Percentiles rank a stretch among this genome's conserved stretches.
Evolutionary conservation across 1,140 invertebrate genomes (phyloP).

Genomic region (Thereuonema tuberculata): DNA sequence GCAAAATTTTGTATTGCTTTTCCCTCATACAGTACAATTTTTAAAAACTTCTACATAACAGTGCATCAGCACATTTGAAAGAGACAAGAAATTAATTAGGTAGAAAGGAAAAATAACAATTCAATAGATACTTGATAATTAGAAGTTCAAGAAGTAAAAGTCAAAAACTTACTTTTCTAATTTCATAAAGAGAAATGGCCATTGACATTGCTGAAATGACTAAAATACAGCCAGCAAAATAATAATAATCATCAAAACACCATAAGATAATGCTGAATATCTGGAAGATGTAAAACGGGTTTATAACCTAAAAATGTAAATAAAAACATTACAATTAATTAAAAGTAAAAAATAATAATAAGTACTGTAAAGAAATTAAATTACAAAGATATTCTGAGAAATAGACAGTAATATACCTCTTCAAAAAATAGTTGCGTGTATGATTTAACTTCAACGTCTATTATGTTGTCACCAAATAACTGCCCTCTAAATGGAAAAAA

Average conservation of each 20-base stretch:
- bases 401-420: slow-evolving; percentile 19
- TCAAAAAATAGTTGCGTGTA: slow-evolving; percentile 31
- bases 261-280: slow-evolving; percentile 41
- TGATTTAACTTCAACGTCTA: slow-evolving; percentile 40
- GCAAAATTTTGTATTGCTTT: slow-evolving; percentile 27
- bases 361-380: slow-evolving; percentile 8
- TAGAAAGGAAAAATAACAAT: too few species aligned
- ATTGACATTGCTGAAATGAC: slow-evolving; percentile 41
- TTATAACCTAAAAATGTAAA: slow-evolving; percentile 30
- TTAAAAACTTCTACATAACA: background rate
- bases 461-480: slow-evolving; percentile 40
- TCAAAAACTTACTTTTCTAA: slow-evolving; percentile 31
- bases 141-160: too few species aligned
- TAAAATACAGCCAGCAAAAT: slow-evolving; percentile 44
- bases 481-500: slow-evolving; percentile 32
- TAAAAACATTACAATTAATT: background rate
- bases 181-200: slow-evolving; percentile 34
- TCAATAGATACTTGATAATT: background rate
- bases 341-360: background rate
- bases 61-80: background rate
- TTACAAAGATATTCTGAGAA: slow-evolving; percentile 25
- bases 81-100: too few species aligned
- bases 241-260: slow-evolving; percentile 41
- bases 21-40: background rate
- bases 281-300: slow-evolving; percentile 41